Base-by-base conservation (phyloP, 2,797 vertebrate species). In the Megalops cyprinoides region DNA sequence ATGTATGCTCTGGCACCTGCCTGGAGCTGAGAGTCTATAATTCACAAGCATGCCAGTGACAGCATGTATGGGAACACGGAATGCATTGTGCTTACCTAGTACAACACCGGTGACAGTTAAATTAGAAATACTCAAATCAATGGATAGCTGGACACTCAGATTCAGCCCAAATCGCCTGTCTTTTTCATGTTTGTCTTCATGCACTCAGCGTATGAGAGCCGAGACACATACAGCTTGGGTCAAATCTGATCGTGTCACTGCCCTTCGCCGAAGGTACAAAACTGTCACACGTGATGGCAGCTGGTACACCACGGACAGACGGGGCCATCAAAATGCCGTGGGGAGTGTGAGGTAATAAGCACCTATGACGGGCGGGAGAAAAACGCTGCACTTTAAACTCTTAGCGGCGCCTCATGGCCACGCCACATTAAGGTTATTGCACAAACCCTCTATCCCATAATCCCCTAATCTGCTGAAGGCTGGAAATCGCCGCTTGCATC, bases 401-500 rank as follows among this genome's bases (percentile, higher is more conserved):
- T 48, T 37, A 42, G 14, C 44, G 18, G 31, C 78, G 74, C 79
- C 77, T 67, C 51, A 18, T 34, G 73, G 49, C 65, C 77, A 83
- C 74, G 84, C 87, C 88, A 90, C 90, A 90, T 92, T 92, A 88
- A 87, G 85, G 87, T 92, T 94, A 92, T 91, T 92, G 91, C 93
- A 90, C 89, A 90, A 91, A 93, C 89, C 90, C 87, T 87, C 89
- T 90, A 87, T 86, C 89, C 74, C 62, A 71, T 94, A 94, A 94
- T 94, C 93, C 92, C 79, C 89, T 93, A 95, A 95, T 94, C 93
- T 93, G 90, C 89, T 92, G 92, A 91, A 93, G 88, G 87, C 92
- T 93, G 87, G 88, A 92, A 93, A 92, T 94, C 92, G 91, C 89
- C 84, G 88, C 86, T 90, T 90, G 93, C 91, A 92, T 95, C 93